phyloP scores from a whole-genome alignment of 1,140 invertebrate genomes.

The Megalonaias nervosa region DNA sequence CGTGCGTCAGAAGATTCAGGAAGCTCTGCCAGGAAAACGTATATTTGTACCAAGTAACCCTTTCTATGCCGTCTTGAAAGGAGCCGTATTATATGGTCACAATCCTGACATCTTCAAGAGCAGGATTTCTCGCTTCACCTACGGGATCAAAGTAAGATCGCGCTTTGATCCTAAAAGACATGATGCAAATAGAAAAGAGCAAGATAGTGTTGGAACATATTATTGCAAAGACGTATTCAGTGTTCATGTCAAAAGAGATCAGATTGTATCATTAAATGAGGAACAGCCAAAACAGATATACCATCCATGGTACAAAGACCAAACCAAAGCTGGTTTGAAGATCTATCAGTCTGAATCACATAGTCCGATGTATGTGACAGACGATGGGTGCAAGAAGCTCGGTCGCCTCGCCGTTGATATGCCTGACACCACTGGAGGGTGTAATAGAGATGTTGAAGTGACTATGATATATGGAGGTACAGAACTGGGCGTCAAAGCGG shows the following conservation, averaged over 20 bases:
- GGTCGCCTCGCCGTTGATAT: slow-evolving; percentile 13
- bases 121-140: slow-evolving; percentile 10
- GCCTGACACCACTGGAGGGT: not conserved
- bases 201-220: slow-evolving; percentile 4
- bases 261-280: slow-evolving; percentile 2
- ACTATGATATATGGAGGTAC: slow-evolving; percentile 26
- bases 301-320: slow-evolving; percentile 9
- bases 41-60: slow-evolving; percentile 11
- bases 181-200: not conserved
- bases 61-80: slow-evolving; percentile 13
- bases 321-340: not conserved
- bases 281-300: not conserved
- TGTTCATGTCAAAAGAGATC: slow-evolving; percentile 16
- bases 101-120: slow-evolving; percentile 14
- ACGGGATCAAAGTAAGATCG: slow-evolving; percentile 4
- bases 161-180: slow-evolving; percentile 17
- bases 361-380: slow-evolving; percentile 5
- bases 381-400: slow-evolving; percentile 5
- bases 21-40: not conserved
- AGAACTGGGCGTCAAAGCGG: slow-evolving; percentile 11
- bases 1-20: not conserved
- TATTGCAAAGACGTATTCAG: slow-evolving; percentile 13
- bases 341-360: not conserved
- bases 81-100: slow-evolving; percentile 22
- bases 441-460: slow-evolving; percentile 9